Evolutionary conservation across 2,888 invertebrate species (phyloP), one percentile per base, ranked within the genome.

Genomic region (Lepidonotus clava): DNA sequence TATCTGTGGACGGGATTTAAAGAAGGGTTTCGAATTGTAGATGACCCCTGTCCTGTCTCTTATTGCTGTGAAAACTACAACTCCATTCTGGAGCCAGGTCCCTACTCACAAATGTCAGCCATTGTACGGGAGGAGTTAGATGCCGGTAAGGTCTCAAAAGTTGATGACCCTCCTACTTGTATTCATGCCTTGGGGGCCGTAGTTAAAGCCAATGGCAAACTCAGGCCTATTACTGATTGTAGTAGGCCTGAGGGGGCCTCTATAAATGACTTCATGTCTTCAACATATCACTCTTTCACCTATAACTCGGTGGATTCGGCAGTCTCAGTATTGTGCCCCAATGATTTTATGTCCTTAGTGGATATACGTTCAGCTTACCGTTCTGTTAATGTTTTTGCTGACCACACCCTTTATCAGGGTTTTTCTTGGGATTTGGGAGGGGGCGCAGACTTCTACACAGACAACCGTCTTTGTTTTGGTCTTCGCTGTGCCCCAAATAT

Each of bases 151-250:
- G n/a, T n/a, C n/a, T n/a, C n/a, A n/a, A n/a, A n/a, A n/a, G n/a
- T n/a, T n/a, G n/a, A n/a, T n/a, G n/a, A n/a, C n/a, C n/a, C n/a
- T 11, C 40, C 76, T 2, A 24, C 67, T 14, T 53, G 66, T 40
- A 51, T 71, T 18, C 67, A 85, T 28, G 40, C 85, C 24, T 34
- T 71, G 28, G 85, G 71, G 36, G 51, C 21, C 2, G 85, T 67
- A 41, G n/a, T 61, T 21, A 61, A 41, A 36, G n/a, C 38, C 18
- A 41, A 56, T 61, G 38, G 77, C 2, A 41, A 77, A 24, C 36
- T 77, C 32, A 5, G 41, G 2, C 38, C 40, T 1, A 41, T 34
- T 11, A 84, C 66, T 56, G 34, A 41, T n/a, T 38, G 53, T 61
- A 21, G 28, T 28, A 11, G 2, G 4, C 61, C 61, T 28, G 61